Base-by-base conservation (phyloP, 2,113 vertebrate genomes). In the Hypocryptadius cinnamomeus region DNA sequence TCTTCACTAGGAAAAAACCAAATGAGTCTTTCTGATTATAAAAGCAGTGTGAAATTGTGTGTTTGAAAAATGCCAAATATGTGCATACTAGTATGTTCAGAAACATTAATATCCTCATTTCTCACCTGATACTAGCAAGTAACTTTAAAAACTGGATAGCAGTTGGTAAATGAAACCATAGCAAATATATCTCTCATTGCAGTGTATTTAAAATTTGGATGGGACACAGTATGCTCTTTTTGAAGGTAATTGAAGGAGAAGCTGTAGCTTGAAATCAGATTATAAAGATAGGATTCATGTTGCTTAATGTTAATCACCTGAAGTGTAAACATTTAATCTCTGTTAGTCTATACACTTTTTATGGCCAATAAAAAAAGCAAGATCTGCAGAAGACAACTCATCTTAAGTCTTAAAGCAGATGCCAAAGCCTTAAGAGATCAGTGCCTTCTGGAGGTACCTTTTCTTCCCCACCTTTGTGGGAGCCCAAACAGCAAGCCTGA, bases 211-310 rank as follows among this genome's bases (percentile, higher is more conserved):
- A 77, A 74, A 79, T 47, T 54, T 59, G 37, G 25, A 20, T 72
- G 35, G 44, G 66, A 69, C 63, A 72, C n/a, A 19, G 2, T 63
- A 7, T 85, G 19, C 8, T 91, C 25, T 45, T 68, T 82, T 23
- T 73, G 51, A 82, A 77, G 39, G 30, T 59, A 66, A 85, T 9
- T 70, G 63, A 92, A 74, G 42, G 59, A 89, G 77, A 91, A 89
- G 56, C 33, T 60, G 14, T 79, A 59, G 59, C 64, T 89, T 85
- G 50, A 66, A 83, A 70, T 77, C 57, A 77, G 27, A 66, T 25
- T 0, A 73, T 66, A 89, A 53, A 89, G 42, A 61, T 28, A 47
- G 71, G 30, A 82, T 87, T 85, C 48, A 23, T 54, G 39, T 91
- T 47, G 48, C 47, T 72, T 87, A 79, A 68, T 5, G 16, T 79